Conservation (phyloP, 2,113 vertebrate genomes). For the Dasypus novemcinctus region DNA sequence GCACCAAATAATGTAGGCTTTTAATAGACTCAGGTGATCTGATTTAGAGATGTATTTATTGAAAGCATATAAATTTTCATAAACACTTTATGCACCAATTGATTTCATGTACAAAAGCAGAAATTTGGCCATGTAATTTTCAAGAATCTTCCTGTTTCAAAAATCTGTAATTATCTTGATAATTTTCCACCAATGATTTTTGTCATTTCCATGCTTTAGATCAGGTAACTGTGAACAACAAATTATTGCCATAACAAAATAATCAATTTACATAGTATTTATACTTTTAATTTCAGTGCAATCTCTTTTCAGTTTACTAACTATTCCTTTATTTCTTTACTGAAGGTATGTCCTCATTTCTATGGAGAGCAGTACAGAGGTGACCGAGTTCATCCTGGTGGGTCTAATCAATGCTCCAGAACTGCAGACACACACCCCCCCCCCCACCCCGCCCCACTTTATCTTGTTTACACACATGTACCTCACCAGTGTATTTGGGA, state of each 20-base stretch:
- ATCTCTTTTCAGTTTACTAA: background rate
- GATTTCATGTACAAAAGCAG: background rate
- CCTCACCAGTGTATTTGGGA: slow-evolving; percentile 65
- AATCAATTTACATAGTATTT: background rate
- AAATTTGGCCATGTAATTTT: background rate
- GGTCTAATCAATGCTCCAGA: background rate
- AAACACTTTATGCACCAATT: background rate
- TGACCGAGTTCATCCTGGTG: background rate
- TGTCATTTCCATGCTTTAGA: background rate
- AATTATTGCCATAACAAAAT: background rate
- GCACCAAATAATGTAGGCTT: background rate
- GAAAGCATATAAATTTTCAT: background rate
- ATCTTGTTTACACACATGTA: too few species aligned
- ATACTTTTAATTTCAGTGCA: background rate
- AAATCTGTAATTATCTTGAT: background rate
- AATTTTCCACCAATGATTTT: background rate
- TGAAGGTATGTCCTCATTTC: background rate
- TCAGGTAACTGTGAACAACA: background rate
- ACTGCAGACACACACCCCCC: too few species aligned
- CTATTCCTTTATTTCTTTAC: background rate
- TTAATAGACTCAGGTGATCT: background rate
- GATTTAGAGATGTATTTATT: background rate
- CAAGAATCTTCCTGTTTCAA: background rate
- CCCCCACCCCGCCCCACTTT: too few species aligned
- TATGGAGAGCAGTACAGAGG: background rate